phyloP scores from a whole-genome alignment of 2,113 vertebrate genomes.

The Cynoglossus semilaevis region DNA sequence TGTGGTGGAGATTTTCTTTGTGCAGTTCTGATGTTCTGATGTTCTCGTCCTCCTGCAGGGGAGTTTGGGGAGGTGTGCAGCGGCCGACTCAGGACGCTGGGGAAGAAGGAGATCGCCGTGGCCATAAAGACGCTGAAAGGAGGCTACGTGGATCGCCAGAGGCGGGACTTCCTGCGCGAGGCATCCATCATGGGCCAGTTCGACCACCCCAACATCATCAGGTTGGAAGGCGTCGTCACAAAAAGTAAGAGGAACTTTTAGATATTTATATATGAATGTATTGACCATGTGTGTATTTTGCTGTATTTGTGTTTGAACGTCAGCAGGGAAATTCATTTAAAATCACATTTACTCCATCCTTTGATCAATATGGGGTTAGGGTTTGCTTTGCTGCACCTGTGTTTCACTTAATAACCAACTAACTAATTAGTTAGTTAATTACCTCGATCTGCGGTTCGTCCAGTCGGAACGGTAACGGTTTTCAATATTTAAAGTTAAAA shows the following conservation, averaged over 20 bases:
- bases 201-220: conserved; percentile 93
- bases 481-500: not conserved
- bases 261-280: not conserved
- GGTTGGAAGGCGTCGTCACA: conserved; percentile 92
- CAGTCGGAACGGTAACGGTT: not conserved
- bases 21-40: conserved; percentile 11
- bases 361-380: too few species aligned
- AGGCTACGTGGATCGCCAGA: conserved; percentile 88
- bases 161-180: conserved; percentile 92
- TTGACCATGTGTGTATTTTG: too few species aligned
- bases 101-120: conserved; percentile 93
- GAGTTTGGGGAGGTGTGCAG: conserved; percentile 97
- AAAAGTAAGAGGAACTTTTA: conserved; percentile 85
- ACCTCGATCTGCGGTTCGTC: too few species aligned
- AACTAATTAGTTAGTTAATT: conserved; percentile 5
- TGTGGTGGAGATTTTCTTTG: not conserved
- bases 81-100: conserved; percentile 88
- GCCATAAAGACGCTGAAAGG: conserved; percentile 95
- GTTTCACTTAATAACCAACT: conserved; percentile 6
- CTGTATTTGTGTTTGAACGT: too few species aligned
- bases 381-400: conserved; percentile 6
- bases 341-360: too few species aligned
- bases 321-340: too few species aligned
- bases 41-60: conserved; percentile 68
- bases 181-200: conserved; percentile 97